phyloP scores from a whole-genome alignment of 2,797 vertebrate genomes.

The Gallinago nigripennis region DNA sequence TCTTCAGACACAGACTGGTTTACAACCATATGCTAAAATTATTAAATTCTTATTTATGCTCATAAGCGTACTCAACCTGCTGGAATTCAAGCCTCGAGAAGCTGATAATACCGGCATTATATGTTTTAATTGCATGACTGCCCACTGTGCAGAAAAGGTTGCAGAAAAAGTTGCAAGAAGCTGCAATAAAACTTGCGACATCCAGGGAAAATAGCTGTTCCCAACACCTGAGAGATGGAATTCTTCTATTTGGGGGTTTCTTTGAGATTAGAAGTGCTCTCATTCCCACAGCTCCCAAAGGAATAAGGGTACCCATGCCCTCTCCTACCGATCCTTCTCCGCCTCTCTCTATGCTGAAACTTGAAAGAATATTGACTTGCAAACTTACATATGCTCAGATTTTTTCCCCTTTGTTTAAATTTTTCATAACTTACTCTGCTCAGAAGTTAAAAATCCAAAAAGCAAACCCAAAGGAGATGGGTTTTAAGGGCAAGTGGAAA shows the following conservation, averaged over 20 bases:
- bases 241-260: background rate
- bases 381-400: background rate
- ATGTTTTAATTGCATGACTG: background rate
- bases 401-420: background rate
- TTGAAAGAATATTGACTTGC: background rate
- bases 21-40: background rate
- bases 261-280: background rate
- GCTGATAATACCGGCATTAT: background rate
- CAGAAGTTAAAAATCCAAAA: background rate
- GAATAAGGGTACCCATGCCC: background rate
- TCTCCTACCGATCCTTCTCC: background rate
- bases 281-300: background rate
- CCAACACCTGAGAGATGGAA: background rate
- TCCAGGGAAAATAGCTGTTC: background rate
- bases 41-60: background rate
- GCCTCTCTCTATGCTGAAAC: background rate
- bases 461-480: background rate
- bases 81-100: background rate
- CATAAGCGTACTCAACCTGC: background rate
- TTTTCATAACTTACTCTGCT: background rate
- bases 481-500: background rate
- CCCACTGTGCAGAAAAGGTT: background rate
- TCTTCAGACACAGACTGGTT: background rate
- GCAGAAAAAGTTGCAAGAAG: background rate
- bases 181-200: background rate